Conservation (phyloP, 2,113 vertebrate species). For the Orientallactaga bullata region DNA sequence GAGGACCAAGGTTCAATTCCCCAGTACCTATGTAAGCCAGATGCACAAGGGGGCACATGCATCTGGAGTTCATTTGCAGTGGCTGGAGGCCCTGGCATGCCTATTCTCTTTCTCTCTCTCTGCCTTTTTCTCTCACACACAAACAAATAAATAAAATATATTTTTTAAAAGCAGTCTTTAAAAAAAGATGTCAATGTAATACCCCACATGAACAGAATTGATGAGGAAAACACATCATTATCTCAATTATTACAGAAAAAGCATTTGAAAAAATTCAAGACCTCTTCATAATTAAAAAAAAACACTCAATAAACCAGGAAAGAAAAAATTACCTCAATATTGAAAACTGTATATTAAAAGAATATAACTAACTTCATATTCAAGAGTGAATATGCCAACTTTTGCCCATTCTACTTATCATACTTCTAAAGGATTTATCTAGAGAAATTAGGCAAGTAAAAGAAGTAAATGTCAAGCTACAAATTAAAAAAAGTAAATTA, state of each 20-base stretch:
- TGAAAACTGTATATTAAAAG: conserved; percentile 1
- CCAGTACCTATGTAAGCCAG: no score
- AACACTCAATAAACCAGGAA: background rate
- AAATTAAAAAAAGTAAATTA: background rate
- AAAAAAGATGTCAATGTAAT: background rate
- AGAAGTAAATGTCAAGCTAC: background rate
- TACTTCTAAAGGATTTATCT: background rate
- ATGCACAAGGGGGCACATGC: no score
- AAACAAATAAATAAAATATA: no score
- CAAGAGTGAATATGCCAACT: background rate
- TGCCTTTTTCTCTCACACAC: no score
- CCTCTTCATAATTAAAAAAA: background rate
- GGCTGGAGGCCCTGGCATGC: no score
- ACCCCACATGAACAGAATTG: background rate
- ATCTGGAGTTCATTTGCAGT: no score
- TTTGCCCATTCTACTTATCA: background rate
- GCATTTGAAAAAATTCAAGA: background rate
- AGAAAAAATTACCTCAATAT: background rate
- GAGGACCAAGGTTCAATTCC: no score
- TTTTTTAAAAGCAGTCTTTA: no score
- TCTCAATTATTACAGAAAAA: background rate
- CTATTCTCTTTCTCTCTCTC: no score
- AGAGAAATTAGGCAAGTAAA: background rate
- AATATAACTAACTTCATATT: background rate
- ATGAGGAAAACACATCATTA: background rate